phyloP scores from a whole-genome alignment of 2,888 invertebrate genomes.

The Eupelmus urozonus region DNA sequence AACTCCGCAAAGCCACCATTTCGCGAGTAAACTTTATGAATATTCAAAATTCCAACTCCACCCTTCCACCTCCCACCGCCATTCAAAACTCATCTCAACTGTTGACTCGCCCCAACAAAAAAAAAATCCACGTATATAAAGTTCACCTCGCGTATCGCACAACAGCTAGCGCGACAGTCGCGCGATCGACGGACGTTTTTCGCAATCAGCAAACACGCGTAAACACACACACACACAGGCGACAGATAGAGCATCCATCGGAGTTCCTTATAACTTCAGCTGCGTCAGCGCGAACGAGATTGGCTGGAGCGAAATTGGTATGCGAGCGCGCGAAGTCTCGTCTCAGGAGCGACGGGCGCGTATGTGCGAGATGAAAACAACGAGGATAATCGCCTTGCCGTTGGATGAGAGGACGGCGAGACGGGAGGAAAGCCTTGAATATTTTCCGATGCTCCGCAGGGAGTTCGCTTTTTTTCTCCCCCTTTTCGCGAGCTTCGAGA shows the following conservation, averaged over 20 bases:
- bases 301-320: conserved; percentile 59
- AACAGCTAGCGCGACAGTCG: background rate
- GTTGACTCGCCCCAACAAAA: conserved; percentile 11
- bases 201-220: conserved; percentile 20
- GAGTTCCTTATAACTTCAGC: conserved; percentile 60
- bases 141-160: background rate
- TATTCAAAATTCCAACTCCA: background rate
- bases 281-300: conserved; percentile 66
- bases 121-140: no score
- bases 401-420: background rate
- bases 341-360: background rate
- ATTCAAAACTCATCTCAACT: conserved; percentile 29
- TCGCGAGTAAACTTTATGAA: background rate
- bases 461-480: background rate
- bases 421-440: conserved; percentile 13
- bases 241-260: background rate
- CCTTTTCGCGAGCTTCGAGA: background rate
- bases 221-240: conserved; percentile 32
- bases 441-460: conserved; percentile 21
- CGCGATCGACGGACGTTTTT: background rate
- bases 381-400: conserved; percentile 33
- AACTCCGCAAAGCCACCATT: background rate
- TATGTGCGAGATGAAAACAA: conserved; percentile 21
- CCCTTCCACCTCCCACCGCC: conserved; percentile 22
- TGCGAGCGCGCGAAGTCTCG: conserved; percentile 20